phyloP scores from a whole-genome alignment of 2,113 vertebrate genomes.

The Cervus canadensis region DNA sequence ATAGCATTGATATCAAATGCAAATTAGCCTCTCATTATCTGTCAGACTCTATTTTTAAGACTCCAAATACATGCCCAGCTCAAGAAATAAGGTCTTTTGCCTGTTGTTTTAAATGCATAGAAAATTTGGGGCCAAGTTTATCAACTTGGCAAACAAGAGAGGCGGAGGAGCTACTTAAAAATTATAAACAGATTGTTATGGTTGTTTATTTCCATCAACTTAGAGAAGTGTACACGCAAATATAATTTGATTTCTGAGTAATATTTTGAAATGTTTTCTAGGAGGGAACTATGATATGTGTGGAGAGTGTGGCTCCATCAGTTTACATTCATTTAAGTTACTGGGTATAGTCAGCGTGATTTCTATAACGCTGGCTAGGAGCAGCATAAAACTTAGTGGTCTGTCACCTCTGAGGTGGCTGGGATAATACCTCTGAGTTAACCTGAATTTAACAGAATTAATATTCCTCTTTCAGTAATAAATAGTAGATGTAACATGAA shows the following conservation, averaged over 20 bases:
- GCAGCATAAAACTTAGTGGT: neutral
- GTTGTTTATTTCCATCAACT: slow-evolving; percentile 22
- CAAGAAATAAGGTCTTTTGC: slow-evolving; percentile 23
- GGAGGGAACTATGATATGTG: neutral
- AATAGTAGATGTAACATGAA: neutral
- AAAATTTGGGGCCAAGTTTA: neutral
- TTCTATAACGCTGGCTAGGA: neutral
- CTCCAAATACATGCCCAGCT: neutral
- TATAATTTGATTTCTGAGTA: slow-evolving; percentile 21
- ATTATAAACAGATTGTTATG: neutral
- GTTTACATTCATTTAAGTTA: neutral
- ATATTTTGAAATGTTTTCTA: slow-evolving; percentile 53
- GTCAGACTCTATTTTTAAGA: neutral
- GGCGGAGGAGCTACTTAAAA: neutral
- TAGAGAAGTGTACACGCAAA: neutral
- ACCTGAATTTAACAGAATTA: neutral
- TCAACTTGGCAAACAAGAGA: neutral
- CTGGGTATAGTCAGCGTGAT: neutral
- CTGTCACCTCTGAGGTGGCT: neutral
- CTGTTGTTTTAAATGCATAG: slow-evolving; percentile 25
- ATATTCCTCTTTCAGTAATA: neutral
- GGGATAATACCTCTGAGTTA: neutral
- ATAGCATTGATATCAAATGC: slow-evolving; percentile 35
- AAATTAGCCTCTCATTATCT: slow-evolving; percentile 5
- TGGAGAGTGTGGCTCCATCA: neutral